Evolutionary conservation across 2,888 invertebrate species (phyloP).

Genomic region (Pyrochroa serraticornis): DNA sequence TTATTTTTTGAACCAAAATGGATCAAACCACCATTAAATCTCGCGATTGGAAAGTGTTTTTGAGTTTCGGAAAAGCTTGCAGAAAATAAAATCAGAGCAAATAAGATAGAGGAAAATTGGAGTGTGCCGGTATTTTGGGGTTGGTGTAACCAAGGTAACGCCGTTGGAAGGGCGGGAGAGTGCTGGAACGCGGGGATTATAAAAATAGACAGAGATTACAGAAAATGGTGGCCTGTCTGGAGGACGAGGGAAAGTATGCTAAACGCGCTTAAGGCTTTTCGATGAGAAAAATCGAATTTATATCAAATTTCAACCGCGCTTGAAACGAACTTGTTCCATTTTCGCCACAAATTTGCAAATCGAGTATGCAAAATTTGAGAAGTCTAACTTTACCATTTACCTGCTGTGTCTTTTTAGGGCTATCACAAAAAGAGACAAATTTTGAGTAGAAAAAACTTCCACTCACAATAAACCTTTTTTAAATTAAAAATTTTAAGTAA

Average conservation of each 20-base stretch:
- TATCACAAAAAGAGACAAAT: too few relatives aligned
- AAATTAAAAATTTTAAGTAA: too few relatives aligned
- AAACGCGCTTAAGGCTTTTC: neutral
- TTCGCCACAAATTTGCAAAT: too few relatives aligned
- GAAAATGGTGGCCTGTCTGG: conserved; percentile 50
- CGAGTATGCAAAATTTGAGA: too few relatives aligned
- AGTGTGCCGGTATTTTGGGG: conserved; percentile 44
- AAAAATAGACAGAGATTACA: conserved; percentile 57
- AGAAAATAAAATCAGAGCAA: conserved; percentile 44
- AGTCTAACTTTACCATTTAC: too few relatives aligned
- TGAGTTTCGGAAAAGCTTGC: conserved; percentile 38
- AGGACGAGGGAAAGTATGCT: neutral
- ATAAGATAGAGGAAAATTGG: conserved; percentile 40
- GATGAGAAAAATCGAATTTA: neutral
- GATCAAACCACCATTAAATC: neutral
- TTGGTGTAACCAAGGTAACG: conserved; percentile 42
- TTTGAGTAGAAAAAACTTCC: too few relatives aligned
- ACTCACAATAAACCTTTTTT: too few relatives aligned
- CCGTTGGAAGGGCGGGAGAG: conserved; percentile 41
- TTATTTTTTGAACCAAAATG: conserved; percentile 43
- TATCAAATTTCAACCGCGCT: too few relatives aligned
- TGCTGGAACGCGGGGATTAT: conserved; percentile 55
- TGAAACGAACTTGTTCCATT: too few relatives aligned
- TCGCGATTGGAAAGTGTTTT: too few relatives aligned
- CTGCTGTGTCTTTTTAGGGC: too few relatives aligned